Evolutionary conservation across 2,888 invertebrate species (phyloP).

Genomic region (Amiota communis): DNA sequence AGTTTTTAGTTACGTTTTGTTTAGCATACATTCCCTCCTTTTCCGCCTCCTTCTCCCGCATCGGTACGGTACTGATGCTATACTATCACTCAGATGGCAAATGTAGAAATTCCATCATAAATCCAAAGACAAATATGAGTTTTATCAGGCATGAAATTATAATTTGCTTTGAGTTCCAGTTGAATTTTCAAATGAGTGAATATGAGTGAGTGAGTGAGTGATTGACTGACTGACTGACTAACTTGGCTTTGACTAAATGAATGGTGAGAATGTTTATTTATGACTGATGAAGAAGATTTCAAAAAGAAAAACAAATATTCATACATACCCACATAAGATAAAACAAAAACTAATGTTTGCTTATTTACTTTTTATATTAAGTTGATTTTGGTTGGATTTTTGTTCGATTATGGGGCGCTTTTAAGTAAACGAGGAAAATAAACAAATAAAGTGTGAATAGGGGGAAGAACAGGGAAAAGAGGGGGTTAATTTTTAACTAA

Average conservation of each 20-base stretch:
- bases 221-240: too few relatives aligned
- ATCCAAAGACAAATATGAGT: conserved; percentile 61
- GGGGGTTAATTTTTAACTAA: too few relatives aligned
- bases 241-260: conserved; percentile 4
- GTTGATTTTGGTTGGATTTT: not conserved
- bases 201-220: too few relatives aligned
- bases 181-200: too few relatives aligned
- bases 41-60: too few relatives aligned
- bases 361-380: conserved; percentile 25
- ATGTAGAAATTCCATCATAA: conserved; percentile 56
- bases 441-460: not conserved
- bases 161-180: conserved; percentile 55
- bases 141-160: conserved; percentile 66
- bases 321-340: too few relatives aligned
- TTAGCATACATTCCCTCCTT: conserved; percentile 44
- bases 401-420: not conserved
- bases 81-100: conserved; percentile 1
- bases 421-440: not conserved
- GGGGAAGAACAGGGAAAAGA: too few relatives aligned
- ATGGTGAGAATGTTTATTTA: conserved; percentile 18
- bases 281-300: too few relatives aligned
- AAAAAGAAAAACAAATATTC: too few relatives aligned
- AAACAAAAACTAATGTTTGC: not conserved
- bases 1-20: conserved; percentile 66
- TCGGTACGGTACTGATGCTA: too few relatives aligned